Base-by-base conservation (phyloP, 2,888 invertebrate species). In the Cryptus armator region DNA sequence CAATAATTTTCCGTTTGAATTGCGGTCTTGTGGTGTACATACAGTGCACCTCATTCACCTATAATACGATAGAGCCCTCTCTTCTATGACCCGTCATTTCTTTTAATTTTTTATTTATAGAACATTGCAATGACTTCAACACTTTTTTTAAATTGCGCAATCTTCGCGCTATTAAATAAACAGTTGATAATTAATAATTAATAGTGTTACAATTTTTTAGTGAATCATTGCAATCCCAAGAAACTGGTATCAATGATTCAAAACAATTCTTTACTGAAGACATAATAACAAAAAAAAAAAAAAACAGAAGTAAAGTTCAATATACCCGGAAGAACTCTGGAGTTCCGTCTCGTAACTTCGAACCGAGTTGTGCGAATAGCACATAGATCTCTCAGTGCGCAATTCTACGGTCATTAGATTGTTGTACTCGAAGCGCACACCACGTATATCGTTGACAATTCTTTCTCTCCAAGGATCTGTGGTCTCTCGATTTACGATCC, bases 1-100 rank as follows among this genome's bases (percentile, higher is more conserved):
- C 83, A 83, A 79, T 84, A 76, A 71, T 84, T 84, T 84, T 71
- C 53, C 79, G 48, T 68, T 76, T 12, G 9, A 51, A 75, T 83
- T 68, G 72, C 66, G 67, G 74, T 74, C 32, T 74, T 24, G 51
- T 14, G 66, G 56, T 80, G 32, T 12, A 24, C 24, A 16, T 12
- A 24, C 24, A 16, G 64, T 71, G 14, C 64, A 51, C 24, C 51
- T 19, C 71, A 46, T 70, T 68, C 51, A 16, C 64, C 67, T 56
- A 1, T 56, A 10, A 32, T 19, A 32, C 16, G 9, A 9, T 12
- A 5, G 24, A n/a, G 37, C 64, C 75, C 32, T 29, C 32, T 16
- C 64, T 24, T 24, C 56, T 3, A 16, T 24, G 56, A 16, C 37
- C 10, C n/a, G 62, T 37, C 44, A 70, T 66, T n/a, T 59, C 12